Evolutionary conservation across 2,113 vertebrate genomes (phyloP).

Genomic region (Cnemophilus loriae): DNA sequence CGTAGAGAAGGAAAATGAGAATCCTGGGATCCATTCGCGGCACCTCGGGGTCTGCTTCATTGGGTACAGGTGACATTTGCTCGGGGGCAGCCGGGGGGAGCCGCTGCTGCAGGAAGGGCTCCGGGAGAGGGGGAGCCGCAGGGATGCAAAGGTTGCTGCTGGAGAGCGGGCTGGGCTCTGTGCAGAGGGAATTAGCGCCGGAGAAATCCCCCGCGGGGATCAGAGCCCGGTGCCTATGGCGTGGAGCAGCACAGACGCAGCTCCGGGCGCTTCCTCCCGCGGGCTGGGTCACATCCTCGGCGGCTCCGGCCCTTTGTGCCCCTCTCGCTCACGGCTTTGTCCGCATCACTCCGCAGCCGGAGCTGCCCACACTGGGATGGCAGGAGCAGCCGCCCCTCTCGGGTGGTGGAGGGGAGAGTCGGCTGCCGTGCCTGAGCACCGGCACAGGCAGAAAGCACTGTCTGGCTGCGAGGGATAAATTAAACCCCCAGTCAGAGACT

Average conservation of each 20-base stretch:
- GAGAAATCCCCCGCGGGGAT: background rate
- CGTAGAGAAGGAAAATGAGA: slow-evolving; percentile 86
- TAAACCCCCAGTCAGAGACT: accelerated
- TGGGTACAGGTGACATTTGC: slow-evolving; percentile 40
- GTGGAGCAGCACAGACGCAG: background rate
- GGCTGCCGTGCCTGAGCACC: background rate
- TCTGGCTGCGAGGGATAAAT: background rate
- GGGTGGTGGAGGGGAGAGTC: background rate
- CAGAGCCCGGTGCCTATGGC: background rate
- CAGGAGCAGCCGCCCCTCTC: background rate
- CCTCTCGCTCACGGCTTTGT: background rate
- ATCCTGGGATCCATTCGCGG: slow-evolving; percentile 83
- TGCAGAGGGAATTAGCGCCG: background rate
- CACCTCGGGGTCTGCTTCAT: slow-evolving; percentile 49
- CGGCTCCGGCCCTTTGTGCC: background rate
- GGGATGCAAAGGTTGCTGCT: background rate
- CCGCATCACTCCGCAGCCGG: background rate
- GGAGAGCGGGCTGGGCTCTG: background rate
- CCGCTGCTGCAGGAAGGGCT: background rate
- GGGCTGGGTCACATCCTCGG: background rate
- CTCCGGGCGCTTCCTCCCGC: background rate
- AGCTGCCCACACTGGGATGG: background rate
- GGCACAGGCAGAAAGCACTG: background rate
- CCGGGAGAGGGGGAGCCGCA: background rate
- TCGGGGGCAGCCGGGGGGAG: background rate